Evolutionary conservation across 2,888 invertebrate genomes (phyloP).

Genomic region (Spodoptera littoralis): DNA sequence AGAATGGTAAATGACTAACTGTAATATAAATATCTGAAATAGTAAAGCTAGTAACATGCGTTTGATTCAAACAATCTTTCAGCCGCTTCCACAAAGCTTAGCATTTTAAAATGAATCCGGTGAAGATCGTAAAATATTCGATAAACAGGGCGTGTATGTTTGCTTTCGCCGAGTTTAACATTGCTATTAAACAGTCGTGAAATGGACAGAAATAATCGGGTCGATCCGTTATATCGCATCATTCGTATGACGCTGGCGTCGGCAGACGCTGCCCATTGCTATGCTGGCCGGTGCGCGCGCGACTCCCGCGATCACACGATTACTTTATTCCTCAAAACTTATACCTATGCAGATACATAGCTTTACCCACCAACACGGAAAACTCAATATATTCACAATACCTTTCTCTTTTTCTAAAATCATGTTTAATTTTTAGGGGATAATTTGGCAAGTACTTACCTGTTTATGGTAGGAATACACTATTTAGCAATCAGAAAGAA

Average conservation of each 20-base stretch:
- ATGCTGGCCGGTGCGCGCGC: conserved; percentile 69
- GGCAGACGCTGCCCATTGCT: conserved; percentile 79
- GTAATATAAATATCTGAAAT: conserved; percentile 87
- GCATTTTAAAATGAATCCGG: conserved; percentile 86
- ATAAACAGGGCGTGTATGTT: conserved; percentile 87
- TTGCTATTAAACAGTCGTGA: conserved; percentile 89
- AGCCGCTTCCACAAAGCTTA: conserved; percentile 83
- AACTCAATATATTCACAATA: conserved; percentile 9
- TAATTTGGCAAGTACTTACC: too few species aligned
- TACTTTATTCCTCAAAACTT: conserved; percentile 75
- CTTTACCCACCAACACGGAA: conserved; percentile 8
- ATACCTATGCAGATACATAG: conserved; percentile 40
- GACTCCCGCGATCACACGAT: conserved; percentile 75
- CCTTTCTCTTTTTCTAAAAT: conserved; percentile 2
- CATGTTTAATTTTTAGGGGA: too few species aligned
- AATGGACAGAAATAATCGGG: conserved; percentile 88
- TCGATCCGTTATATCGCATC: conserved; percentile 87
- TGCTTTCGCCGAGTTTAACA: conserved; percentile 88
- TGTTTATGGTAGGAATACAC: too few species aligned
- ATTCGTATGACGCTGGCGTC: conserved; percentile 85
- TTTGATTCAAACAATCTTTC: conserved; percentile 84
- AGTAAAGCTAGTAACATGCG: conserved; percentile 79
- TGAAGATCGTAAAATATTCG: conserved; percentile 87
- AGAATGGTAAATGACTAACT: conserved; percentile 87
- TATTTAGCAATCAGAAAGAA: conserved; percentile 11